These are phyloP conservation scores for Myotis pilosus DNA, from an alignment of 2,797 vertebrate genomes.

Conservation along the genomic window DNA sequence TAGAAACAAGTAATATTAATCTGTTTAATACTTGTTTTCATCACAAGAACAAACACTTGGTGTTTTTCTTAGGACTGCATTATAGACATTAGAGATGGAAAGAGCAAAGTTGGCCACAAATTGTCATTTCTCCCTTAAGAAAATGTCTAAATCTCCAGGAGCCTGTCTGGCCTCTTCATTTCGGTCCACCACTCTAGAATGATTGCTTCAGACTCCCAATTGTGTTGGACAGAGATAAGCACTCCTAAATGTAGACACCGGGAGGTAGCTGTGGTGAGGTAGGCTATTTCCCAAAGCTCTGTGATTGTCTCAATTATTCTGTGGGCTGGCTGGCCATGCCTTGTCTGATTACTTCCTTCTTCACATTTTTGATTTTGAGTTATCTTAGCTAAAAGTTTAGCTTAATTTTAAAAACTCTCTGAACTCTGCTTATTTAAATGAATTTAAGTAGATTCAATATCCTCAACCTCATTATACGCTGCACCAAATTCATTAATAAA, in stretches of 20 bases:
- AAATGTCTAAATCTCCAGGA: background rate
- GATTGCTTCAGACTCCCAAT: background rate
- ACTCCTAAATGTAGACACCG: background rate
- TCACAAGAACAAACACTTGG: background rate
- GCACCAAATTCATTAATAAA: constrained; percentile 83
- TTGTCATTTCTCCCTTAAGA: background rate
- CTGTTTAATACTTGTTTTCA: constrained; percentile 13
- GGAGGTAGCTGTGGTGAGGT: background rate
- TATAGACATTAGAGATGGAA: background rate
- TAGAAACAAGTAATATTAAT: constrained; percentile 35
- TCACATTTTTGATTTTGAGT: constrained; percentile 68
- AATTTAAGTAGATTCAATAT: constrained; percentile 80
- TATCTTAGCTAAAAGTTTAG: constrained; percentile 69
- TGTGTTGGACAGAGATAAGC: background rate
- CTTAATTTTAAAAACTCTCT: constrained; percentile 69
- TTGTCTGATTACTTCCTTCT: constrained; percentile 55
- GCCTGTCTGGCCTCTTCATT: constrained; percentile 40
- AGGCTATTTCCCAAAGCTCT: background rate
- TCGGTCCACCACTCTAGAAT: constrained; percentile 39
- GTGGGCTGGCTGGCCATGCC: background rate
- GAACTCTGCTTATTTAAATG: constrained; percentile 80
- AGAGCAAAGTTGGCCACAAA: constrained; percentile 1
- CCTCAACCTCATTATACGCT: constrained; percentile 80
- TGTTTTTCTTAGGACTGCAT: background rate
- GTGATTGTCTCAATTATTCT: background rate